Evolutionary conservation across 2,113 vertebrate species (phyloP).

Genomic region (Ictidomys tridecemlineatus): DNA sequence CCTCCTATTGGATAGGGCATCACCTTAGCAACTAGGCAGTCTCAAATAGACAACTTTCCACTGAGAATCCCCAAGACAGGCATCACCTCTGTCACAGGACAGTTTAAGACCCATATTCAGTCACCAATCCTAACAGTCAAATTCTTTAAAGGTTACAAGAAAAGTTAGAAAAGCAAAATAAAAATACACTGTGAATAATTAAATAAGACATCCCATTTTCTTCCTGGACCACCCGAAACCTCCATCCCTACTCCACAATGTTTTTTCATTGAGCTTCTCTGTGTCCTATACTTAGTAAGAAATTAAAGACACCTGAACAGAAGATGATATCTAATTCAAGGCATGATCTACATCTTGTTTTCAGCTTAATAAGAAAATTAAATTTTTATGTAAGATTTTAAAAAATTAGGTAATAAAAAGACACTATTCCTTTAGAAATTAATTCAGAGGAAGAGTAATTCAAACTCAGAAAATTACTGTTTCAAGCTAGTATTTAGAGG

Average conservation of each 20-base stretch:
- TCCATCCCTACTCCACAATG: neutral
- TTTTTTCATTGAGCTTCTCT: neutral
- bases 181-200: slow-evolving; percentile 21
- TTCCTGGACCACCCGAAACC: neutral
- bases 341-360: neutral
- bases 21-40: too few species aligned
- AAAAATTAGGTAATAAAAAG: slow-evolving; percentile 16
- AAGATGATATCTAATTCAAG: neutral
- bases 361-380: neutral
- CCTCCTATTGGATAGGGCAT: too few species aligned
- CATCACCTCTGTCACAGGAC: too few species aligned
- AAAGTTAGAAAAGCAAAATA: slow-evolving; percentile 22
- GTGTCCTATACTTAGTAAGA: neutral
- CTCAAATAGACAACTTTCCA: too few species aligned
- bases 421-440: slow-evolving; percentile 45
- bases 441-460: slow-evolving; percentile 54
- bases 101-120: too few species aligned
- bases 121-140: neutral
- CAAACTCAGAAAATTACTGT: slow-evolving; percentile 60
- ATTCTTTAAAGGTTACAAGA: neutral
- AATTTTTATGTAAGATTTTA: slow-evolving; percentile 16
- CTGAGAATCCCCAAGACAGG: too few species aligned
- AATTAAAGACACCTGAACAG: neutral
- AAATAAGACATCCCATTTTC: neutral
- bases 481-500: slow-evolving; percentile 51